Base-by-base conservation (phyloP, 2,113 vertebrate genomes). In the Hemibagrus wyckioides region DNA sequence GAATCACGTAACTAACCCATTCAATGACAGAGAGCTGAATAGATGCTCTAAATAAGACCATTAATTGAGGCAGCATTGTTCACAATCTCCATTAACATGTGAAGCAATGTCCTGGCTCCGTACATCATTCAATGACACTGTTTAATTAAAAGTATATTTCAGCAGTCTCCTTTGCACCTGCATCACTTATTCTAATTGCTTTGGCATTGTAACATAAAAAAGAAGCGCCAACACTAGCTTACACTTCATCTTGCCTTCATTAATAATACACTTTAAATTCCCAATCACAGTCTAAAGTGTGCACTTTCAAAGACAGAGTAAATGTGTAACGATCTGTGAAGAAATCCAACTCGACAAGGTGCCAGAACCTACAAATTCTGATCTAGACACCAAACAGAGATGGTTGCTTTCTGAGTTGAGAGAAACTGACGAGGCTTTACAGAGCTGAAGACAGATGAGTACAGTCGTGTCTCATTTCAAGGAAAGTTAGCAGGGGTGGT, bases 361-460 rank as follows among this genome's bases (percentile, higher is more conserved):
- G 88, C 81, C 75, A 84, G 65, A 84, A 56, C 54, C 44, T 14
- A 67, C 65, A 28, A 25, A 83, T 28, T 80, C 77, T 81, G 65
- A 87, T 89, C 59, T 85, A 36, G 56, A 33, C 82, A 57, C 69
- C 85, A 80, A 50, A 57, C 48, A 61, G 56, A 28, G 69, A 48
- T 59, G 48, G 76, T 65, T 28, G 80, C 65, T 86, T 75, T 75
- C 82, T 21, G 83, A 91, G 88, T 88, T 92, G 80, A 91, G 88
- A 39, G 39, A 86, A 57, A 84, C 48, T 25, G 48, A 71, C 33
- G 33, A 84, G 63, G 41, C 63, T 69, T 48, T 69, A 71, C 82
- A 56, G 65, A 56, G 61, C 63, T n/a, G 81, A 82, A 80, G 39
- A 56, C 85, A 86, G 75, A 85, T 44, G 69, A 83, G 89, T 88